phyloP scores from a whole-genome alignment of 2,113 vertebrate species.

The Myiopsitta monachus region DNA sequence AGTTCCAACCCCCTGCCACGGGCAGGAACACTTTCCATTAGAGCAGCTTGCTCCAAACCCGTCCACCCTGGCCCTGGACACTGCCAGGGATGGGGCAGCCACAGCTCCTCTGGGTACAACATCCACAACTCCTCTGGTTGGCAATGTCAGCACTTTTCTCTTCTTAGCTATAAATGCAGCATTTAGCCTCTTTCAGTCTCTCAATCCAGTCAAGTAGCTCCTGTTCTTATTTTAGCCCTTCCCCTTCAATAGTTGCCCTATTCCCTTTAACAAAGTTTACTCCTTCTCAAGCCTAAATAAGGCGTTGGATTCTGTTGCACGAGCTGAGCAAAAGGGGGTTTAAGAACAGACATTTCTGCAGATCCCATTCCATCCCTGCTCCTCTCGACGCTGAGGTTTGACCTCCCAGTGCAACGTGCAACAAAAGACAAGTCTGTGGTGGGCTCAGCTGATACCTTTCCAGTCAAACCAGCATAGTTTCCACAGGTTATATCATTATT shows the following conservation, averaged over 20 bases:
- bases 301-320: rapidly evolving
- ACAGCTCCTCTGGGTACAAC: neutral
- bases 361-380: neutral
- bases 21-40: neutral
- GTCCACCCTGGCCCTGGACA: neutral
- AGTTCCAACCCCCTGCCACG: neutral
- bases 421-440: neutral
- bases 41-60: neutral
- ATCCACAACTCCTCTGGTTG: neutral
- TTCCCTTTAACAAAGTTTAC: neutral
- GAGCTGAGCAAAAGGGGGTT: neutral
- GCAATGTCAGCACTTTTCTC: neutral
- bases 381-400: neutral
- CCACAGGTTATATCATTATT: neutral
- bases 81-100: neutral
- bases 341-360: neutral
- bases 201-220: neutral
- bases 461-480: neutral
- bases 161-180: neutral
- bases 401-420: neutral
- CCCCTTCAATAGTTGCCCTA: neutral
- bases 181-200: neutral
- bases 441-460: neutral
- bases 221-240: neutral
- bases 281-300: neutral